Conservation (phyloP, 2,888 invertebrate genomes). For the Tipula lateralis region DNA sequence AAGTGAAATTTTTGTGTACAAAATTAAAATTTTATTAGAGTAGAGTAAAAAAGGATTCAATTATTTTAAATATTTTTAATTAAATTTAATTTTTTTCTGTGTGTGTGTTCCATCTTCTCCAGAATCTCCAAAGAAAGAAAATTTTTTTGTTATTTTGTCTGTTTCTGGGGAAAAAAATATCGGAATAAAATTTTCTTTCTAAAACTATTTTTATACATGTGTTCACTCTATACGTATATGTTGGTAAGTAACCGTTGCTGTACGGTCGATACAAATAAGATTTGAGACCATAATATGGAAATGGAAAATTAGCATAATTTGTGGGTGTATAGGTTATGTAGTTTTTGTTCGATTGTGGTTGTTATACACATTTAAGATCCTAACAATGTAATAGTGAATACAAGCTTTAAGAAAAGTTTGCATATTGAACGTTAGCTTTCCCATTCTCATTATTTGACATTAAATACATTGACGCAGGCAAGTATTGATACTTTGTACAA, state of each 20-base stretch:
- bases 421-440: too few species aligned
- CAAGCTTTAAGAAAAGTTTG: too few species aligned
- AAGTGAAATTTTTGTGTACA: not conserved
- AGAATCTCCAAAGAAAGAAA: not conserved
- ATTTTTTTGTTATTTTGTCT: not conserved
- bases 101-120: not conserved
- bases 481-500: too few species aligned
- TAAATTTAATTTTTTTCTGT: not conserved
- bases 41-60: not conserved
- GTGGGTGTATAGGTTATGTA: not conserved
- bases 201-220: not conserved
- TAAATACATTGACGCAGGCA: too few species aligned
- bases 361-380: too few species aligned
- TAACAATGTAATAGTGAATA: too few species aligned
- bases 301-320: not conserved
- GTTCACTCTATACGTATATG: not conserved
- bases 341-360: too few species aligned
- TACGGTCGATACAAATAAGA: not conserved
- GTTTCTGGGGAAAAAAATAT: not conserved
- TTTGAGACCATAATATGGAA: not conserved
- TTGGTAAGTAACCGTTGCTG: not conserved
- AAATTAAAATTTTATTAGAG: not conserved
- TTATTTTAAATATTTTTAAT: slow-evolving; percentile 9
- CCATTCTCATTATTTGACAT: too few species aligned
- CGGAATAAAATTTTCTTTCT: not conserved